Percentiles rank a stretch among this genome's conserved stretches.
These are phyloP conservation scores for Dipodomys spectabilis DNA, from an alignment of 2,113 vertebrate genomes.

Conservation along the genomic window DNA sequence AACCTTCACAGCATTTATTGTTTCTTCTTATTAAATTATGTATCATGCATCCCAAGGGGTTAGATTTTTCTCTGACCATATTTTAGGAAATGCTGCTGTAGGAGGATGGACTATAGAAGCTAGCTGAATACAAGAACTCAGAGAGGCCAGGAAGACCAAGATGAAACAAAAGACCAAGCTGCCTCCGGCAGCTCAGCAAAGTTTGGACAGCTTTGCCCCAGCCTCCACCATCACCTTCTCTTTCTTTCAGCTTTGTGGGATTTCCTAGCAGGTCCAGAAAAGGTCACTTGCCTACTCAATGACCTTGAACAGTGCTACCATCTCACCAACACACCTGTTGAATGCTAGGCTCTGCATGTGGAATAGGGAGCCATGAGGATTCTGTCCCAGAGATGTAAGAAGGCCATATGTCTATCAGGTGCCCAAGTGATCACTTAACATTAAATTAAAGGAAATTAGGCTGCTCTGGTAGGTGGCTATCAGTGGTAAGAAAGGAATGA, in stretches of 20 bases:
- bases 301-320: conserved; percentile 7
- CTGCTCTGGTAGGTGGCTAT: not conserved
- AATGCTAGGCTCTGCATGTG: not conserved
- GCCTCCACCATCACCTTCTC: not conserved
- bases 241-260: not conserved
- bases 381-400: not conserved
- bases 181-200: not conserved
- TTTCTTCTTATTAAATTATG: not conserved
- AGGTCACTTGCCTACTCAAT: not conserved
- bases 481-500: rapidly evolving
- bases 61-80: not conserved
- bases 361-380: not conserved
- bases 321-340: not conserved
- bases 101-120: not conserved
- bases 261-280: not conserved
- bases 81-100: not conserved
- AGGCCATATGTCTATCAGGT: too few relatives aligned
- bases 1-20: not conserved
- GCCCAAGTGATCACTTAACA: too few relatives aligned
- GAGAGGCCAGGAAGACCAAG: not conserved
- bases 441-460: rapidly evolving
- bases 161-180: not conserved
- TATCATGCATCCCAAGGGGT: not conserved
- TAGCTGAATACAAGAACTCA: not conserved
- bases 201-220: not conserved